Evolutionary conservation across 2,888 invertebrate genomes (phyloP).

Genomic region (Frankliniella intonsa): DNA sequence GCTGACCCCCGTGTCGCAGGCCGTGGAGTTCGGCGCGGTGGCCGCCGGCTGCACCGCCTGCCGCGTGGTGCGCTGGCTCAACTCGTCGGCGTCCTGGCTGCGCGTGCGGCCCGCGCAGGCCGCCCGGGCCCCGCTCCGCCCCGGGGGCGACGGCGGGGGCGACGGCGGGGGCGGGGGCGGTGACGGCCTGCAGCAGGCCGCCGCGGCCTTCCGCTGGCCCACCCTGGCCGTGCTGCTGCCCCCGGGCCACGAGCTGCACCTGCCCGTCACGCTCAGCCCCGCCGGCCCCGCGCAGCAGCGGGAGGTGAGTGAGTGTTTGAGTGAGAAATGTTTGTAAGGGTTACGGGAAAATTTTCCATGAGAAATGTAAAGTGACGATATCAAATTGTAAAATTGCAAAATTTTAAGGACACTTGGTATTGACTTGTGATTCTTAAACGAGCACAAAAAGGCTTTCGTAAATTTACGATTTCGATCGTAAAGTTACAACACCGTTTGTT

Average conservation of each 20-base stretch:
- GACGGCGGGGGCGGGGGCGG: no score
- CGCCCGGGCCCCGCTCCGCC: not conserved
- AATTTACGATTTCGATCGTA: no score
- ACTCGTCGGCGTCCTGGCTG: constrained; percentile 23
- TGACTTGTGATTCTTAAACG: no score
- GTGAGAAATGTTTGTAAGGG: no score
- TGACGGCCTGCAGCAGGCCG: not conserved
- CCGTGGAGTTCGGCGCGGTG: not conserved
- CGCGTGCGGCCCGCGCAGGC: not conserved
- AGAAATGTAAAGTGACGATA: no score
- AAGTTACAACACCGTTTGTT: no score
- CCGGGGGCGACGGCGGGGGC: no score
- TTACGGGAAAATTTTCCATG: no score
- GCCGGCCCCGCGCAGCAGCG: not conserved
- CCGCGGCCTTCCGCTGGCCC: not conserved
- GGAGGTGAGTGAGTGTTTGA: no score
- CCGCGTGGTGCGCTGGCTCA: not conserved
- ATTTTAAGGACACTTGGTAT: no score
- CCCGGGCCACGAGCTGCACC: not conserved
- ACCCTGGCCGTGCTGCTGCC: not conserved
- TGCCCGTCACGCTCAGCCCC: not conserved
- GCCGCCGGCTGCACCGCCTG: not conserved
- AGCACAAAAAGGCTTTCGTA: no score
- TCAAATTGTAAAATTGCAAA: no score
- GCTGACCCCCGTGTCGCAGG: constrained; percentile 17